Percentiles rank a stretch among this genome's conserved stretches.
Evolutionary conservation across 2,888 invertebrate genomes (phyloP).

Genomic region (Tuberolachnus salignus): DNA sequence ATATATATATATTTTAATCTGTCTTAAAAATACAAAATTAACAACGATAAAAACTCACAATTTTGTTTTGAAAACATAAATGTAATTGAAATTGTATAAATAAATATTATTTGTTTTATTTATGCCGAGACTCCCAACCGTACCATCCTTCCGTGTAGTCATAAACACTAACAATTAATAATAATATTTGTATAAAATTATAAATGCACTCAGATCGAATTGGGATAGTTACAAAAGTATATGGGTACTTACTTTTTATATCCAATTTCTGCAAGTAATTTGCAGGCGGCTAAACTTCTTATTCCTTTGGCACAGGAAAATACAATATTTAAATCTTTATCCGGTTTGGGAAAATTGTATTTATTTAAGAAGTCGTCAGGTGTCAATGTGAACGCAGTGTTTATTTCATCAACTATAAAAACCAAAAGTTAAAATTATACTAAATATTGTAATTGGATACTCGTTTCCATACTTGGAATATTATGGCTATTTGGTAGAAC

Average conservation of each 20-base stretch:
- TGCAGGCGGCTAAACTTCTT: conserved; percentile 44
- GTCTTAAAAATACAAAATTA: no score
- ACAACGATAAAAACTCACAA: background rate
- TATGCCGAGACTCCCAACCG: conserved; percentile 43
- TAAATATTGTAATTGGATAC: no score
- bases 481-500: conserved; percentile 53
- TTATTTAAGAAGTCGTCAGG: conserved; percentile 21
- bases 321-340: conserved; percentile 19
- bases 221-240: background rate
- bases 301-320: conserved; percentile 50
- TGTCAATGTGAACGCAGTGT: conserved; percentile 36
- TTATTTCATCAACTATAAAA: background rate
- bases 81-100: background rate
- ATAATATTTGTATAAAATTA: background rate
- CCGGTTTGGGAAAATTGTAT: conserved; percentile 51
- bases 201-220: background rate
- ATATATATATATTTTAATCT: no score
- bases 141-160: conserved; percentile 43
- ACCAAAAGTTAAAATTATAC: background rate
- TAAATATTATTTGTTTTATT: background rate
- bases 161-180: conserved; percentile 18
- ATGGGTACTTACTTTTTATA: conserved; percentile 53
- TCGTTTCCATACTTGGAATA: conserved; percentile 49
- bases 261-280: conserved; percentile 3
- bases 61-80: no score